Percentiles rank a stretch among this genome's conserved stretches.
Conservation (phyloP, 2,888 invertebrate genomes). For the Spodoptera picta region DNA sequence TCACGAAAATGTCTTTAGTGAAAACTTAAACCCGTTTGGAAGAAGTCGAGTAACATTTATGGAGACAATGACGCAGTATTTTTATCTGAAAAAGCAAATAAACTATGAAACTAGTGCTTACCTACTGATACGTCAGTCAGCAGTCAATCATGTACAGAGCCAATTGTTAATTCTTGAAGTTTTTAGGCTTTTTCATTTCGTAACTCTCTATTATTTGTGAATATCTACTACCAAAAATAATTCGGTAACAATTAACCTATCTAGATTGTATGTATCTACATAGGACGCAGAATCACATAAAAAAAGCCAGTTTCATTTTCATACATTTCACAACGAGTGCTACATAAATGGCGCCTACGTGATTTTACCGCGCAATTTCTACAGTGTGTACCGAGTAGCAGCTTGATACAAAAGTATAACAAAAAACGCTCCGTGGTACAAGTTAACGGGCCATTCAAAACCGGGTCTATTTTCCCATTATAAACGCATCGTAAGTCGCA, state of each 20-base stretch:
- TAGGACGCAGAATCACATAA: too few relatives aligned
- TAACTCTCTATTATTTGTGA: too few relatives aligned
- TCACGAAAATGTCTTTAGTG: conserved; percentile 2
- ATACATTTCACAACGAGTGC: background rate
- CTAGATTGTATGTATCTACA: too few relatives aligned
- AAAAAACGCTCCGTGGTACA: conserved; percentile 19
- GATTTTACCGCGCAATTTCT: background rate
- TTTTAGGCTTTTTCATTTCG: too few relatives aligned
- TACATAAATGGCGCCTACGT: background rate
- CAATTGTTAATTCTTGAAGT: too few relatives aligned
- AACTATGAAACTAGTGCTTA: too few relatives aligned
- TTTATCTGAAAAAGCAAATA: too few relatives aligned
- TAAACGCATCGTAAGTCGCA: conserved; percentile 60
- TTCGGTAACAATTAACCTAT: too few relatives aligned
- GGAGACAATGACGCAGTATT: background rate
- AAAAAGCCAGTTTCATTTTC: too few relatives aligned
- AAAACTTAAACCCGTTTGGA: background rate
- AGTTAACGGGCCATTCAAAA: conserved; percentile 48
- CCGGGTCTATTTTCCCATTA: conserved; percentile 65
- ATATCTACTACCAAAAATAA: too few relatives aligned
- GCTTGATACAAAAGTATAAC: conserved; percentile 21
- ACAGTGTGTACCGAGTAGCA: background rate
- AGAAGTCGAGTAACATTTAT: background rate
- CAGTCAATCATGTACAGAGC: too few relatives aligned
- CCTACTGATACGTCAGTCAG: too few relatives aligned